These are phyloP conservation scores for Streptopelia turtur DNA, from an alignment of 2,797 vertebrate genomes.

Conservation along the genomic window DNA sequence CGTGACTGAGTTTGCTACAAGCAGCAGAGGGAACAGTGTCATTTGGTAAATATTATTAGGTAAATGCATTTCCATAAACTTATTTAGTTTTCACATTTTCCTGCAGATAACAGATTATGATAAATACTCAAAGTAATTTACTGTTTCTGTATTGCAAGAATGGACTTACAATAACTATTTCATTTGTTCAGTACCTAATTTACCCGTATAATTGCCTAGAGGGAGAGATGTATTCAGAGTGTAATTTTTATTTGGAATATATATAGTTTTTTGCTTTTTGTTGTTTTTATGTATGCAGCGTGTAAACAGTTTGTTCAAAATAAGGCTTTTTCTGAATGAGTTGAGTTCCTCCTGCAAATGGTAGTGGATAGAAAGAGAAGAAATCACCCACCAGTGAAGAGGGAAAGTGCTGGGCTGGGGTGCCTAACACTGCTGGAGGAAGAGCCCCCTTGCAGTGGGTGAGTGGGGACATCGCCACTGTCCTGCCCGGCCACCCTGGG, in stretches of 20 bases:
- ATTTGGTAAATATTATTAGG: constrained; percentile 63
- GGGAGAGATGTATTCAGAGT: constrained; percentile 20
- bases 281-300: neutral
- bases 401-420: neutral
- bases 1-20: constrained; percentile 13
- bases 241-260: constrained; percentile 42
- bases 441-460: neutral
- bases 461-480: fast-evolving
- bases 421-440: neutral
- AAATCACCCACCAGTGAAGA: fast-evolving
- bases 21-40: constrained; percentile 33
- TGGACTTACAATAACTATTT: constrained; percentile 22
- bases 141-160: constrained; percentile 41
- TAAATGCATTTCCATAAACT: constrained; percentile 53
- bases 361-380: neutral
- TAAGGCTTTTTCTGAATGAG: neutral
- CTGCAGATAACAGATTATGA: constrained; percentile 44
- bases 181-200: constrained; percentile 59
- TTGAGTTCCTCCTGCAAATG: neutral
- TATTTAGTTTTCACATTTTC: constrained; percentile 46
- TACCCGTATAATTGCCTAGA: constrained; percentile 58
- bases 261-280: neutral
- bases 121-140: constrained; percentile 53
- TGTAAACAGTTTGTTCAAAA: constrained; percentile 32
- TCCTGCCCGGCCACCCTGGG: too few species aligned